These are phyloP conservation scores for Epicampocera succincta DNA, from an alignment of 2,888 invertebrate species.

Conservation along the genomic window DNA sequence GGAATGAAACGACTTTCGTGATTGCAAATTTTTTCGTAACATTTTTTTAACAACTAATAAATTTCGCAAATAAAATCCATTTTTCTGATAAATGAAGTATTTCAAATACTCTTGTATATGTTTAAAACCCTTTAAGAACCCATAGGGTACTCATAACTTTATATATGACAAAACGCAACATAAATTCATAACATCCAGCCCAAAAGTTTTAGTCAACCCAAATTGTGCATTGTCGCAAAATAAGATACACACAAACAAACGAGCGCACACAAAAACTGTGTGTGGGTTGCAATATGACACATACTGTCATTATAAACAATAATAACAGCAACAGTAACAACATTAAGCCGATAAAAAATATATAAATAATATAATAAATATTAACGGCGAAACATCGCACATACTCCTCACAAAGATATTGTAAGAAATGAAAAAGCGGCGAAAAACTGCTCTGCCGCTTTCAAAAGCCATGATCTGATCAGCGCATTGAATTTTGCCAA, in stretches of 20 bases:
- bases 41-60: too few relatives aligned
- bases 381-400: slow-evolving; percentile 45
- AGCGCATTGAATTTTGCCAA: slow-evolving; percentile 57
- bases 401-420: slow-evolving; percentile 31
- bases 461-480: slow-evolving; percentile 52
- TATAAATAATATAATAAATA: slow-evolving; percentile 43
- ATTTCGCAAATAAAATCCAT: too few relatives aligned
- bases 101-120: too few relatives aligned
- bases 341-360: slow-evolving; percentile 38
- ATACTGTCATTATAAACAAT: slow-evolving; percentile 77
- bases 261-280: slow-evolving; percentile 62
- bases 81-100: too few relatives aligned
- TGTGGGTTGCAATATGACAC: slow-evolving; percentile 80
- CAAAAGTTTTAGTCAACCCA: slow-evolving; percentile 28
- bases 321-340: slow-evolving; percentile 71
- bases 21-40: too few relatives aligned
- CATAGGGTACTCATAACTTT: not conserved
- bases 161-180: not conserved
- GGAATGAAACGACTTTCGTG: too few relatives aligned
- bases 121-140: too few relatives aligned
- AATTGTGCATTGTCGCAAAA: slow-evolving; percentile 50
- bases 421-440: slow-evolving; percentile 9
- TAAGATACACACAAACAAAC: slow-evolving; percentile 14
- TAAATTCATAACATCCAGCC: slow-evolving; percentile 1
- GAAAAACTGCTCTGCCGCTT: slow-evolving; percentile 23